phyloP scores from a whole-genome alignment of 2,888 invertebrate genomes.

The Ametastegia equiseti region DNA sequence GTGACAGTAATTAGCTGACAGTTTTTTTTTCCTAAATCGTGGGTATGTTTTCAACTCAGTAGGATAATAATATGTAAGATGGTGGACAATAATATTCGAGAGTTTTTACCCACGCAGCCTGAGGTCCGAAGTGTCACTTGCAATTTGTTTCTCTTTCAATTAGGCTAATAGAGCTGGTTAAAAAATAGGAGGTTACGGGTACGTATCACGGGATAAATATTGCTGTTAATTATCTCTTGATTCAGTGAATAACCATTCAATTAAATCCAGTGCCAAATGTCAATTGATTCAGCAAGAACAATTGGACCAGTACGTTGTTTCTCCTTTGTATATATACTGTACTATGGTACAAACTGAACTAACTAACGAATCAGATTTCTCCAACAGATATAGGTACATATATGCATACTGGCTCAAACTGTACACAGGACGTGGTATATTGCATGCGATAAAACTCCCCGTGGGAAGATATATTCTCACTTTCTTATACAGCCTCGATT shows the following conservation, averaged over 20 bases:
- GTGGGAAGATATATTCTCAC: not conserved
- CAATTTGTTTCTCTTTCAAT: slow-evolving; percentile 24
- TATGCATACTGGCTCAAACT: too few species aligned
- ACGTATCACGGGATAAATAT: slow-evolving; percentile 11
- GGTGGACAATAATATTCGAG: not conserved
- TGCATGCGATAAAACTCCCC: not conserved
- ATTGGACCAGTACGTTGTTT: not conserved
- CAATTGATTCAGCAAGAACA: slow-evolving; percentile 43
- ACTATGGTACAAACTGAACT: not conserved
- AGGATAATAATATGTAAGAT: too few species aligned
- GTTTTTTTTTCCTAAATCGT: too few species aligned
- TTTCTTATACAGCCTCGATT: not conserved
- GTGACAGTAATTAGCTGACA: too few species aligned
- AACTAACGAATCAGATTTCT: slow-evolving; percentile 1
- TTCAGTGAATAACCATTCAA: slow-evolving; percentile 43
- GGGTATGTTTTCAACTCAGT: too few species aligned
- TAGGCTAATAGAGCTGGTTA: slow-evolving; percentile 3
- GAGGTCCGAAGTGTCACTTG: not conserved
- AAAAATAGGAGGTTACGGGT: not conserved
- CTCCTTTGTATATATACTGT: too few species aligned
- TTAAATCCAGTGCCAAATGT: slow-evolving; percentile 44
- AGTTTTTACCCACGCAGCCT: not conserved
- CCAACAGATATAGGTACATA: not conserved
- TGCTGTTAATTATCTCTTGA: slow-evolving; percentile 16
- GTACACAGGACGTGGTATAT: not conserved